Base-by-base conservation (phyloP, 2,888 invertebrate species). In the Agonopterix alstromeriana region DNA sequence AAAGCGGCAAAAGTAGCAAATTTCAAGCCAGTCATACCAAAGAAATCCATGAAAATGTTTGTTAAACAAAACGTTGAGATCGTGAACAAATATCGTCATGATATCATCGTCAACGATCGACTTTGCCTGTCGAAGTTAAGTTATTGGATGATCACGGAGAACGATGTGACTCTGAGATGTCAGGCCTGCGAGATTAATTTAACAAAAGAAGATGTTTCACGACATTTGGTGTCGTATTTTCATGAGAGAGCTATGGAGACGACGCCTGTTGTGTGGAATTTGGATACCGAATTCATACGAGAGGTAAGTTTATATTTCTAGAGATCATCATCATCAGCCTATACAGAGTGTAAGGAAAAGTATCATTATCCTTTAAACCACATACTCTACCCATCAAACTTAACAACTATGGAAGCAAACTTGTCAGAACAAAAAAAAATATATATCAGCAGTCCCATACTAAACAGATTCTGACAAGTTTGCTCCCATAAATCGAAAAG, bases 81-180 rank as follows among this genome's bases (percentile, higher is more conserved):
- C n/a, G 17, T 36, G 8, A 3, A 9, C 52, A 0, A 53, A 2
- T 42, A 43, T 43, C 27, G 8, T 3, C 46, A 48, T 2, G 48
- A 52, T 46, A 46, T 54, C 7, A 46, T 75, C 2, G 45, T 77
- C 0, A 76, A 77, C 50, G 55, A 61, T 0, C 51, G 54, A 38
- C 57, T 58, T 49, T 72, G 67, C 40, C 14, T 76, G 2, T 1
- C 43, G 0, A 1, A 12, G 1, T 4, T 41, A 0, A 69, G 71
- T 48, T 65, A 49, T 10, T 12, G 50, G 7, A 50, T 68, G 35
- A 47, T 73, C 3, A 59, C 59, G 0, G 40, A 17, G 8, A 49
- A 43, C 36, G 42, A 14, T 2, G n/a, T 36, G 0, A 40, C 45
- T 9, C 17, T 48, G 0, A 58, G 65, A 36, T 77, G 70, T 46